These are phyloP conservation scores for Halichoerus grypus DNA, from an alignment of 2,113 vertebrate genomes.

Conservation along the genomic window DNA sequence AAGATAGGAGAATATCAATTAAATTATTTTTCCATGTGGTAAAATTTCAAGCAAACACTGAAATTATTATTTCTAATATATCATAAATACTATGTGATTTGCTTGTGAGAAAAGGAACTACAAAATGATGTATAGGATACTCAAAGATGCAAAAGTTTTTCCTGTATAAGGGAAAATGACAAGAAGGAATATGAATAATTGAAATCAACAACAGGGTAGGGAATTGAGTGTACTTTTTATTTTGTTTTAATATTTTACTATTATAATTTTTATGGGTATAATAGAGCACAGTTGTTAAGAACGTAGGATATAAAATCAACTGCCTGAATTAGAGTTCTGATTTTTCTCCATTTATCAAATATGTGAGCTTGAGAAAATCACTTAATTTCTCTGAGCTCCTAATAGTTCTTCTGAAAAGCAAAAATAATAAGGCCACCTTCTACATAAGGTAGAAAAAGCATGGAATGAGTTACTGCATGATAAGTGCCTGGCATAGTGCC, in stretches of 20 bases:
- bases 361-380: background rate
- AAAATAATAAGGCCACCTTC: background rate
- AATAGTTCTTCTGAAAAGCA: background rate
- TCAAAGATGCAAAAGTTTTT: background rate
- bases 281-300: background rate
- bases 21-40: background rate
- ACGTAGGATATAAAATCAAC: background rate
- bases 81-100: conserved; percentile 2
- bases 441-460: background rate
- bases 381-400: conserved; percentile 28
- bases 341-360: background rate
- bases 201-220: background rate
- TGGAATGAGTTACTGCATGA: background rate
- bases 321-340: background rate
- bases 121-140: background rate
- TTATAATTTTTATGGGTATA: background rate
- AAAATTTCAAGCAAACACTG: conserved; percentile 47
- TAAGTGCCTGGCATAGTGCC: background rate
- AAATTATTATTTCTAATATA: conserved; percentile 1
- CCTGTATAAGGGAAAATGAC: background rate
- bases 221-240: background rate
- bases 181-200: conserved; percentile 48
- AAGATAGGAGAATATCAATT: background rate
- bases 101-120: conserved; percentile 2
- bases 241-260: background rate